Evolutionary conservation across 2,113 vertebrate genomes (phyloP).

Genomic region (Prionailurus bengalensis): DNA sequence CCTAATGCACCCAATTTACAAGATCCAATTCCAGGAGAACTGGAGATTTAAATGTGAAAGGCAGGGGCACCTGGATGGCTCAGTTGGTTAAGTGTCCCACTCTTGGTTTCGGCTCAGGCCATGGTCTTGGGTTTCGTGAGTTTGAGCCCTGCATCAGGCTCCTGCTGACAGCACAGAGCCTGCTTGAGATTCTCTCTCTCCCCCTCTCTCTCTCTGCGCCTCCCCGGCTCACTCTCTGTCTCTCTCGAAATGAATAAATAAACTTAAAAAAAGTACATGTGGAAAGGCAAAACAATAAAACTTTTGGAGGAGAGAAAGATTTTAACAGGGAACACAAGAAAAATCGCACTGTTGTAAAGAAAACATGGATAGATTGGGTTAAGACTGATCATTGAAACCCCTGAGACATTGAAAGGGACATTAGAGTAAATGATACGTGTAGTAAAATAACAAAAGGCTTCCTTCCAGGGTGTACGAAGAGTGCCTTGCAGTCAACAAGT

Average conservation of each 20-base stretch:
- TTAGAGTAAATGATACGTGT: slow-evolving; percentile 14
- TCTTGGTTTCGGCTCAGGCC: too few relatives aligned
- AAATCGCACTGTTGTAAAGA: neutral
- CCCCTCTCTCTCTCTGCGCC: too few relatives aligned
- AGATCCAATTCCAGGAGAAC: neutral
- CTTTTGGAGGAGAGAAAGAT: neutral
- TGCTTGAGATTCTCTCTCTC: too few relatives aligned
- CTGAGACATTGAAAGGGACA: neutral
- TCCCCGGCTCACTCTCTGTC: too few relatives aligned
- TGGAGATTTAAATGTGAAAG: slow-evolving; percentile 18
- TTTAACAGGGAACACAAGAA: slow-evolving; percentile 4
- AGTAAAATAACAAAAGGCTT: slow-evolving; percentile 16
- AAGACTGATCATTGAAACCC: neutral
- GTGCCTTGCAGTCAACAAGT: neutral
- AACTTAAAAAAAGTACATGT: too few relatives aligned
- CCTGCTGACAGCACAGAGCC: too few relatives aligned
- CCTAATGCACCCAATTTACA: neutral
- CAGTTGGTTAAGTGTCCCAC: too few relatives aligned
- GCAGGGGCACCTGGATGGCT: neutral
- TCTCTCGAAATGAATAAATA: too few relatives aligned
- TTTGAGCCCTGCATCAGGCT: too few relatives aligned
- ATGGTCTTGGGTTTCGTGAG: too few relatives aligned
- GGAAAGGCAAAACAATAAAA: neutral
- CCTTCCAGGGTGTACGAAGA: neutral
- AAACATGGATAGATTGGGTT: neutral